Conservation (phyloP, 2,113 vertebrate genomes). For the Chroicocephalus ridibundus region DNA sequence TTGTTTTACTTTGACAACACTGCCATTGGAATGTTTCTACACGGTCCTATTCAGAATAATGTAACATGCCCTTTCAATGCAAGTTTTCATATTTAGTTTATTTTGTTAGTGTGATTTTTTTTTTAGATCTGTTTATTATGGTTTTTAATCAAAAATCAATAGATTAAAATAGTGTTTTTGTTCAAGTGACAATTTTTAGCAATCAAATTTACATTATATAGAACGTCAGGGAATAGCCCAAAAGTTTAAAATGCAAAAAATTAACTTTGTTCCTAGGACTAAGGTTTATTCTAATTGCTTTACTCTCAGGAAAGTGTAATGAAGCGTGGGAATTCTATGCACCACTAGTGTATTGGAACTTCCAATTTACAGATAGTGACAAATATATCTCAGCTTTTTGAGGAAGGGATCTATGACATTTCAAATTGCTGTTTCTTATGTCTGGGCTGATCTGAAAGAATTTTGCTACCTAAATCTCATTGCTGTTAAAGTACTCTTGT, state of each 20-base stretch:
- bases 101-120: slow-evolving; percentile 84
- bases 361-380: slow-evolving; percentile 84
- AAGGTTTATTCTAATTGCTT: slow-evolving; percentile 91
- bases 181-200: slow-evolving; percentile 89
- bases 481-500: slow-evolving; percentile 69
- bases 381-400: slow-evolving; percentile 78
- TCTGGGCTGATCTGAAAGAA: slow-evolving; percentile 76
- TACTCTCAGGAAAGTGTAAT: slow-evolving; percentile 94
- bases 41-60: slow-evolving; percentile 95
- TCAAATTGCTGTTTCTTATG: slow-evolving; percentile 80
- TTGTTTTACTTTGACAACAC: slow-evolving; percentile 92
- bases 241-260: slow-evolving; percentile 94
- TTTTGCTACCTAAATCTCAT: slow-evolving; percentile 76
- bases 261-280: slow-evolving; percentile 89
- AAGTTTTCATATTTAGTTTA: slow-evolving; percentile 92
- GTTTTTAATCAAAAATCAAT: slow-evolving; percentile 88
- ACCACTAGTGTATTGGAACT: slow-evolving; percentile 87
- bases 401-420: slow-evolving; percentile 84
- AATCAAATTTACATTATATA: slow-evolving; percentile 91
- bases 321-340: slow-evolving; percentile 90
- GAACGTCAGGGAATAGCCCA: slow-evolving; percentile 97
- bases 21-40: slow-evolving; percentile 99
- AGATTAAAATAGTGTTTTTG: slow-evolving; percentile 77
- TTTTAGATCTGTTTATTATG: slow-evolving; percentile 87
- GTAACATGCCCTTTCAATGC: slow-evolving; percentile 98